Evolutionary conservation across 1,140 invertebrate species (phyloP).

Genomic region (Neodiprion fabricii): DNA sequence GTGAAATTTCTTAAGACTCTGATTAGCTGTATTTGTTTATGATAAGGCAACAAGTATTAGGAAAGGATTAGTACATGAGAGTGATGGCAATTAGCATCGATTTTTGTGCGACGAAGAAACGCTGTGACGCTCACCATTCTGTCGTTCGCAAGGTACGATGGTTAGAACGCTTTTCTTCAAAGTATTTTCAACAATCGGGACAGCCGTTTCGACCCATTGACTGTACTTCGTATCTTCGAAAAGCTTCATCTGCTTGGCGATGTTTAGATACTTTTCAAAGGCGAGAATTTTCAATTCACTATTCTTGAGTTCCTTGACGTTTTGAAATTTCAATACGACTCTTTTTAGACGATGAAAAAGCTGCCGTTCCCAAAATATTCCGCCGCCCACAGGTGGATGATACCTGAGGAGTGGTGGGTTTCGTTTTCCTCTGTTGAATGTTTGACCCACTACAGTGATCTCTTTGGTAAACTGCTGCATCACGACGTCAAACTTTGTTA

Average conservation of each 20-base stretch:
- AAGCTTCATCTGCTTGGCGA: constrained; percentile 76
- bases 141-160: constrained; percentile 49
- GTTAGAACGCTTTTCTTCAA: constrained; percentile 74
- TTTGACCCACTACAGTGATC: constrained; percentile 71
- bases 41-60: neutral
- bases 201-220: constrained; percentile 67
- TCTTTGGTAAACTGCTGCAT: constrained; percentile 85
- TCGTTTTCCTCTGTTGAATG: constrained; percentile 71
- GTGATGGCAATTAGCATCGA: no score
- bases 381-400: constrained; percentile 78
- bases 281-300: constrained; percentile 76
- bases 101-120: neutral
- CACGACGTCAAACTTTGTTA: constrained; percentile 85
- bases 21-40: neutral
- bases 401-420: constrained; percentile 78
- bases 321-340: constrained; percentile 78
- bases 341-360: constrained; percentile 80
- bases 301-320: constrained; percentile 75
- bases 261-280: constrained; percentile 75
- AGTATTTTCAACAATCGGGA: constrained; percentile 63
- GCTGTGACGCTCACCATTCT: constrained; percentile 26
- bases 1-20: neutral
- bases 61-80: neutral
- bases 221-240: constrained; percentile 77
- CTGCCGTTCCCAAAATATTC: constrained; percentile 83